Evolutionary conservation across 2,113 vertebrate species (phyloP).

Genomic region (Heliornis fulica): DNA sequence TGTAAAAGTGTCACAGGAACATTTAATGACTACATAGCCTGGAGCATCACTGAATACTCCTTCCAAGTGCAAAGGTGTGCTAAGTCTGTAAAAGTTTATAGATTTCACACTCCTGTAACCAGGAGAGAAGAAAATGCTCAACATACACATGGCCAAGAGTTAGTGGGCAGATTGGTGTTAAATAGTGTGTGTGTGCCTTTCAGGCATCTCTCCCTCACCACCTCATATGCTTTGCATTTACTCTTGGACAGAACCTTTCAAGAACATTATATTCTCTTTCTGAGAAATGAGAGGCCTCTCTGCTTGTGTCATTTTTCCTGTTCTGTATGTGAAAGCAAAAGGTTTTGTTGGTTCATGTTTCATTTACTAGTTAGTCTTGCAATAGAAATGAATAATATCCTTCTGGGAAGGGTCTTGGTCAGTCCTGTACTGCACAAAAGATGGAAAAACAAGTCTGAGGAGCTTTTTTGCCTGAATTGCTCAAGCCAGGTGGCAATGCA

Average conservation of each 20-base stretch:
- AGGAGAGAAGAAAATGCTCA: background rate
- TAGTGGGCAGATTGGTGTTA: background rate
- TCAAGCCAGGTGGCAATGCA: background rate
- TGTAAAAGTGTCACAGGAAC: background rate
- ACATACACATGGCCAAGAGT: background rate
- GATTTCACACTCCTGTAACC: background rate
- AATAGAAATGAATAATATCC: background rate
- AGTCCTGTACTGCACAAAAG: background rate
- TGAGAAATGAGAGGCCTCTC: background rate
- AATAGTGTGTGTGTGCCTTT: background rate
- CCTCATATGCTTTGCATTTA: conserved; percentile 11
- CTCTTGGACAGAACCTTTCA: background rate
- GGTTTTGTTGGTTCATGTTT: background rate
- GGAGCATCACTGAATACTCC: background rate
- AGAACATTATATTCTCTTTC: background rate
- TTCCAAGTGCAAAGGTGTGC: background rate
- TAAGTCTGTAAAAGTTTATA: background rate
- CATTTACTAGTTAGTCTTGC: background rate
- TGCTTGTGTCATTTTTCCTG: background rate
- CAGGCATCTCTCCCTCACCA: background rate
- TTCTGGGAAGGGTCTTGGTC: background rate
- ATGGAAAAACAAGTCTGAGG: background rate
- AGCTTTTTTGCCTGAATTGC: background rate
- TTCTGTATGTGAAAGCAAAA: background rate
- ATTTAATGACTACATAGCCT: background rate